Base-by-base conservation (phyloP, 2,888 invertebrate genomes). In the Lepidonotus clava region DNA sequence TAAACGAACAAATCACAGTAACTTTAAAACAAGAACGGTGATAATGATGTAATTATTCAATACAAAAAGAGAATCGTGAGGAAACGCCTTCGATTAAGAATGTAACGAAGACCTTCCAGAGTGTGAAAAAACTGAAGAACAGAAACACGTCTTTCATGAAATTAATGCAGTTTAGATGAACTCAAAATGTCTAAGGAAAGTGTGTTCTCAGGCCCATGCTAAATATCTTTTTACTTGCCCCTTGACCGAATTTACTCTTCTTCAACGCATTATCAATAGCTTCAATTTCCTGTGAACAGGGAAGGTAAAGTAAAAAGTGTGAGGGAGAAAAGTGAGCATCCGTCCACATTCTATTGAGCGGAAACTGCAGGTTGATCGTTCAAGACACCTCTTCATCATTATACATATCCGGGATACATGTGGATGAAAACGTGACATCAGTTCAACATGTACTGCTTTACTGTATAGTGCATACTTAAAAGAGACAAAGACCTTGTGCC, bases 201-300 rank as follows among this genome's bases (percentile, higher is more conserved):
- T 71, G 71, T 61, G 61, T 32, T 61, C n/a, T 36, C n/a, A 71
- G 36, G 38, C 71, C 71, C 71, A 71, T 71, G 71, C 71, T 34
- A 18, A 38, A 71, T 18, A 21, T 36, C 36, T 24, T n/a, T 71
- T 61, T 86, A 89, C 89, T 88, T 87, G 88, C 90, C 89, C 88
- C 87, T 51, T 89, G 89, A 34, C 87, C 88, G 80, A 88, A 88
- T 80, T 87, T 89, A 85, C 87, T 88, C 86, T 80, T 88, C 87
- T 88, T 89, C 88, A 89, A 86, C 24, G 87, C 88, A 77, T 61
- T 87, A 83, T 90, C 90, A 36, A 90, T 87, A 32, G 89, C 89
- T 83, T 90, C 89, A 53, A 89, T 89, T 77, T 89, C 89, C 89
- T 89, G 89, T 56, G 67, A 56, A 66, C 28, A 28, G 80, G 41